phyloP scores from a whole-genome alignment of 2,888 invertebrate genomes.

The Temnothorax unifasciatus region DNA sequence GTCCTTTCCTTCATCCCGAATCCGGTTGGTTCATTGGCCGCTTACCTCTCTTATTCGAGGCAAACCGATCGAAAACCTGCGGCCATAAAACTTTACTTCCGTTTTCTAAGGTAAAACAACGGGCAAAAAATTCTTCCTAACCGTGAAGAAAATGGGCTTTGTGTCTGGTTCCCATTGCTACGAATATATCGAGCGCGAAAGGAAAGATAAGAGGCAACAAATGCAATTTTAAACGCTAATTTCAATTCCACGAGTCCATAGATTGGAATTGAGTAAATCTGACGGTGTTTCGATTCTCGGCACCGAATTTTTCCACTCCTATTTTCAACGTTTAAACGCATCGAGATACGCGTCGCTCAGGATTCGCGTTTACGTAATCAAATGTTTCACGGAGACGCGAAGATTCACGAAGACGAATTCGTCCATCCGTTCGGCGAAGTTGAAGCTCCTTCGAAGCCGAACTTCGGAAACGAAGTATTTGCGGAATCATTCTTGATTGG shows the following conservation, averaged over 20 bases:
- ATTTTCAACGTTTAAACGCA: not conserved
- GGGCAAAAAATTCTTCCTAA: not conserved
- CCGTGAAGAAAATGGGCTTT: not conserved
- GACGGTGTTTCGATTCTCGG: not conserved
- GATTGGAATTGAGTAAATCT: not conserved
- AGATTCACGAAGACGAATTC: conserved; percentile 43
- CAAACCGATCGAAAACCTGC: not conserved
- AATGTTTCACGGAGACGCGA: conserved; percentile 31
- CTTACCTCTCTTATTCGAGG: not conserved
- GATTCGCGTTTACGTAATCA: conserved; percentile 48
- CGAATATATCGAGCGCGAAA: not conserved
- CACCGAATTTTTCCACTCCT: not conserved
- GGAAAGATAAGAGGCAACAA: not conserved
- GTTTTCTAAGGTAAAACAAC: not conserved
- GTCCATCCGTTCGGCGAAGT: conserved; percentile 20
- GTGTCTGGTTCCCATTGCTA: not conserved
- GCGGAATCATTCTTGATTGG: conserved; percentile 57
- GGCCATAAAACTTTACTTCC: not conserved
- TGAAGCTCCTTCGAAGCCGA: conserved; percentile 31
- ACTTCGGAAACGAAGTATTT: conserved; percentile 48
- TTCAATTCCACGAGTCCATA: not conserved
- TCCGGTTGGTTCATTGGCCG: conserved; percentile 6
- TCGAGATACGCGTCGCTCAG: not conserved
- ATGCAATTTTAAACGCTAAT: not conserved
- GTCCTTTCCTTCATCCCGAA: conserved; percentile 13